Evolutionary conservation across 1,140 invertebrate genomes (phyloP).

Genomic region (Cyphomyrmex costatus): DNA sequence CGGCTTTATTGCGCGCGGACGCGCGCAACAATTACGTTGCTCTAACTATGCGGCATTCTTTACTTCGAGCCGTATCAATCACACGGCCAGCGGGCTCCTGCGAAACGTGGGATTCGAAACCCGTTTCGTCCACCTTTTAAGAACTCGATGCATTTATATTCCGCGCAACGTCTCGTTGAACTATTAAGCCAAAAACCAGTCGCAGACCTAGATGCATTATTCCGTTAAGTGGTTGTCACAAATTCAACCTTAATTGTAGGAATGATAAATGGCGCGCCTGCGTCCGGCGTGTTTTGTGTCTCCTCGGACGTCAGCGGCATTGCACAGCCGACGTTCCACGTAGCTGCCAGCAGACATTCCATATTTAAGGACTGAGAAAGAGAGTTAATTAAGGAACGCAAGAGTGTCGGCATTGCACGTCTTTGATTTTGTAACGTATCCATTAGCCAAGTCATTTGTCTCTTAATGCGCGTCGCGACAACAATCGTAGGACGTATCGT

Average conservation of each 20-base stretch:
- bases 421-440: conserved; percentile 69
- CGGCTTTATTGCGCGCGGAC: conserved; percentile 11
- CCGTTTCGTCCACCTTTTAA: conserved; percentile 32
- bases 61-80: conserved; percentile 39
- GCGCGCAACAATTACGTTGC: conserved; percentile 13
- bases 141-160: conserved; percentile 53
- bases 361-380: conserved; percentile 68
- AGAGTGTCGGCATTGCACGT: conserved; percentile 51
- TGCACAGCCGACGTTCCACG: conserved; percentile 55
- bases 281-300: conserved; percentile 75
- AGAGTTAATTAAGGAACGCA: conserved; percentile 67
- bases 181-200: conserved; percentile 77
- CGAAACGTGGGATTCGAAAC: conserved; percentile 62
- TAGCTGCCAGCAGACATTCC: conserved; percentile 63
- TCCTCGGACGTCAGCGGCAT: conserved; percentile 72
- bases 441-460: conserved; percentile 65
- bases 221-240: conserved; percentile 83
- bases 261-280: conserved; percentile 80
- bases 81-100: not conserved
- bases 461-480: conserved; percentile 20
- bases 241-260: conserved; percentile 83
- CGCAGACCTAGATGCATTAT: conserved; percentile 79
- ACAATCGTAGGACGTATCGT: conserved; percentile 15
- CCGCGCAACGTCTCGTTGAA: conserved; percentile 67
- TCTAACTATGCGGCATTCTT: not conserved